phyloP scores from a whole-genome alignment of 23 tunicate genomes.

The Trididemnum clinides region DNA sequence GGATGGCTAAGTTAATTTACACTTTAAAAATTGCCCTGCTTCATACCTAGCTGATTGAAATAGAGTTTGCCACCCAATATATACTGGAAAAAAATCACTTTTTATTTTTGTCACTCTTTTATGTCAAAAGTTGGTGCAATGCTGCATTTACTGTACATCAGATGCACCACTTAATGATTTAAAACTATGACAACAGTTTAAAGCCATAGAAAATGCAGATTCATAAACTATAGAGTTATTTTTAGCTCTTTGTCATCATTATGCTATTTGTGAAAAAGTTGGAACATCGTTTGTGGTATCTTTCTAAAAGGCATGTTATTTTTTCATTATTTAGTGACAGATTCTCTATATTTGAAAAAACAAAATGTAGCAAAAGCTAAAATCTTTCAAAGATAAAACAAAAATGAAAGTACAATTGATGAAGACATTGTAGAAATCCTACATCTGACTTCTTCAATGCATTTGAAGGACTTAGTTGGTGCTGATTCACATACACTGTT shows the following conservation, averaged over 20 bases:
- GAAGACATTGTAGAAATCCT: neutral
- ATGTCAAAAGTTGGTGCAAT: conserved; percentile 14
- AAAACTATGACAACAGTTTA: neutral
- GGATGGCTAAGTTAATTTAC: conserved; percentile 18
- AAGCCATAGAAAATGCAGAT: neutral
- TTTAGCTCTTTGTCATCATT: neutral
- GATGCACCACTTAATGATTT: conserved; percentile 6
- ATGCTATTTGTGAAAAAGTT: neutral
- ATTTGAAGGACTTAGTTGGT: neutral
- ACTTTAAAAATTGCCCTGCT: conserved; percentile 17
- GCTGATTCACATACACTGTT: neutral
- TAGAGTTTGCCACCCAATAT: neutral
- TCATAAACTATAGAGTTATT: neutral
- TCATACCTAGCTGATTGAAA: neutral
- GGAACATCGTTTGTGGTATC: neutral
- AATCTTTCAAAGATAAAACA: neutral
- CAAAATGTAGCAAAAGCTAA: neutral
- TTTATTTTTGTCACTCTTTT: conserved; percentile 1
- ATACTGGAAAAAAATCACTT: neutral
- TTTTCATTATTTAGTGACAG: neutral
- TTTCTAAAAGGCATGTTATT: neutral
- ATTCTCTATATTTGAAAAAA: neutral
- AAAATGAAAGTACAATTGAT: neutral
- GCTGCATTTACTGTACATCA: neutral
- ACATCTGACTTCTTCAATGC: neutral